Evolutionary conservation across 1,140 invertebrate genomes (phyloP).

Genomic region (Dinoponera quadriceps): DNA sequence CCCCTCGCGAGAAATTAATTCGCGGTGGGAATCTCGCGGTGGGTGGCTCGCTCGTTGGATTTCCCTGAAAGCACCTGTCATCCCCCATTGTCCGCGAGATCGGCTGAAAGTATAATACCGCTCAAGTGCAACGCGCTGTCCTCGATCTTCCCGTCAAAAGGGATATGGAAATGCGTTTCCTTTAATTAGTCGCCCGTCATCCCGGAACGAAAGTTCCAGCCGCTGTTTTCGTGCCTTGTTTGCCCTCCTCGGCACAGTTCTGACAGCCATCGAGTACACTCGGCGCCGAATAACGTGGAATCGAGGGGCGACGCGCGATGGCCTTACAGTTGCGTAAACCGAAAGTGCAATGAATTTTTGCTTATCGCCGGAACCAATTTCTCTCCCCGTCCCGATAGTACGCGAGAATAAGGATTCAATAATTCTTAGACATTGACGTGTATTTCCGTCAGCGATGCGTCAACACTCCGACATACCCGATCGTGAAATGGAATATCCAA

Average conservation of each 20-base stretch:
- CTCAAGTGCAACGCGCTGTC: conserved; percentile 1
- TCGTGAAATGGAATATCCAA: no score
- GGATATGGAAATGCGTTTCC: conserved; percentile 31
- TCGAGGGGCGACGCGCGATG: no score
- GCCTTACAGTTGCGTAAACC: no score
- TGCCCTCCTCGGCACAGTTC: neutral
- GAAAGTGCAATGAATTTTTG: no score
- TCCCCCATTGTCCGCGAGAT: conserved; percentile 20
- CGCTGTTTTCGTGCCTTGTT: neutral
- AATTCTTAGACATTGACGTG: no score
- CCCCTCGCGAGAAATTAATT: conserved; percentile 13
- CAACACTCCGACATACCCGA: no score
- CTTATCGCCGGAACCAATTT: no score
- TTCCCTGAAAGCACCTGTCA: conserved; percentile 44
- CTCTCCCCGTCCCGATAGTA: no score
- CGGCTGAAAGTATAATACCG: conserved; percentile 34
- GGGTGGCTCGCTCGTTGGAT: conserved; percentile 24
- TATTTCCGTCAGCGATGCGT: no score
- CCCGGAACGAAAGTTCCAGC: conserved; percentile 13
- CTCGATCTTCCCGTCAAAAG: conserved; percentile 12
- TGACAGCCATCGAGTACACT: neutral
- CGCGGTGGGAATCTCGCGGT: conserved; percentile 11
- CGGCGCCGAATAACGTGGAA: neutral
- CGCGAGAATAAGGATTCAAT: no score
- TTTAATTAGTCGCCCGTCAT: conserved; percentile 1